Percentiles rank a stretch among this genome's conserved stretches.
Evolutionary conservation across 2,888 invertebrate species (phyloP).

Genomic region (Agrotis puta): DNA sequence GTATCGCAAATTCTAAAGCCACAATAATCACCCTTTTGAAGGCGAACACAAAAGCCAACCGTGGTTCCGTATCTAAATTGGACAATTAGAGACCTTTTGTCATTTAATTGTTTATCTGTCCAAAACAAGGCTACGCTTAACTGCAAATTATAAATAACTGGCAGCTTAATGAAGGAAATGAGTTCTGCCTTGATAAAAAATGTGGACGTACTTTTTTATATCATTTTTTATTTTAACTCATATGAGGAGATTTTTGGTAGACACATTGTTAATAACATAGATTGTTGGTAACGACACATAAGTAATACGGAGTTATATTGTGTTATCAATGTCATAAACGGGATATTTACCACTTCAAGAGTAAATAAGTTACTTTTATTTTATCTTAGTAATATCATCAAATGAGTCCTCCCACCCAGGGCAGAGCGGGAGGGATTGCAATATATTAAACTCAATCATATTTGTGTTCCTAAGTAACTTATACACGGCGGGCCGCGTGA

Average conservation of each 20-base stretch:
- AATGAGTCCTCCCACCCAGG: too few species aligned
- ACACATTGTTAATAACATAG: not conserved
- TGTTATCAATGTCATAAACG: too few species aligned
- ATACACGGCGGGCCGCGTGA: too few species aligned
- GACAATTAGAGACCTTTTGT: constrained; percentile 79
- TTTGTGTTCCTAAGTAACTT: too few species aligned
- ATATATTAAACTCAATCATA: too few species aligned
- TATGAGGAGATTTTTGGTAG: not conserved
- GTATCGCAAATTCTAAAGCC: constrained; percentile 63
- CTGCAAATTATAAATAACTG: constrained; percentile 76
- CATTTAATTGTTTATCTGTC: constrained; percentile 79
- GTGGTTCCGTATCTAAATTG: constrained; percentile 77
- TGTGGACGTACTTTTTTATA: constrained; percentile 8
- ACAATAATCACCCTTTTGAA: constrained; percentile 65
- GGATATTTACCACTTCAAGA: too few species aligned
- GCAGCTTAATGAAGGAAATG: constrained; percentile 69
- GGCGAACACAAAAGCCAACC: constrained; percentile 67
- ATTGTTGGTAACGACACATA: not conserved
- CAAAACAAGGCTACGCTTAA: constrained; percentile 68
- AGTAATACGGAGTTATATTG: too few species aligned
- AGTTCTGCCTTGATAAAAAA: constrained; percentile 61
- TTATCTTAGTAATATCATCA: too few species aligned
- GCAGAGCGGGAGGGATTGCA: too few species aligned
- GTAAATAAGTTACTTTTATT: too few species aligned
- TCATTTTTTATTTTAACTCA: constrained; percentile 1